These are phyloP conservation scores for Chunga burmeisteri DNA, from an alignment of 2,113 vertebrate species.

Conservation along the genomic window DNA sequence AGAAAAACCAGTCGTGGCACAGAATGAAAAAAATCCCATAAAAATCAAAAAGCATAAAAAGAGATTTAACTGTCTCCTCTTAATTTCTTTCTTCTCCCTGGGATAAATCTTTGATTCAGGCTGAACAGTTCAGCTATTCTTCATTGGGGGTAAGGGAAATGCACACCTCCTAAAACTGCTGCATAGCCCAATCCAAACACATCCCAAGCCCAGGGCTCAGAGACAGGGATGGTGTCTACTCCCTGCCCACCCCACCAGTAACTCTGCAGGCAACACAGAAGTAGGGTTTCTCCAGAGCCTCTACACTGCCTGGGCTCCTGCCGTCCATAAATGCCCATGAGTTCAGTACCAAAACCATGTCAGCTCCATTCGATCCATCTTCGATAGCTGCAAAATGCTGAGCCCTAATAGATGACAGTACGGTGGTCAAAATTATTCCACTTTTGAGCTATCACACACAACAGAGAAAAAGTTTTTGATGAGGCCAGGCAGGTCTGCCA, in stretches of 20 bases:
- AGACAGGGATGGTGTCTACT: too few species aligned
- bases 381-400: neutral
- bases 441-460: neutral
- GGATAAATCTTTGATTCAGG: neutral
- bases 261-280: neutral
- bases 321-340: neutral
- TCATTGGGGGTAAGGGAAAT: neutral
- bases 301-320: neutral
- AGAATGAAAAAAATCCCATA: neutral
- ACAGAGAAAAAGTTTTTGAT: neutral
- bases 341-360: neutral
- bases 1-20: neutral
- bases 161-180: neutral
- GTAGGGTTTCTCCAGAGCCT: neutral
- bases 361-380: neutral
- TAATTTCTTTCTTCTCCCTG: conserved; percentile 8
- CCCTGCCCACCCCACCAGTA: neutral
- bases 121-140: neutral
- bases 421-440: neutral
- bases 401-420: neutral
- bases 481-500: neutral
- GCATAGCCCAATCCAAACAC: neutral
- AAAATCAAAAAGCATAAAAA: conserved; percentile 38
- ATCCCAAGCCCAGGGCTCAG: neutral
- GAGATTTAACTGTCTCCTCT: conserved; percentile 18